A percentile compares a stretch with the other conserved stretches of the same genome.
phyloP scores from a whole-genome alignment of 1,140 invertebrate species.

The Drosophila chauvacae region DNA sequence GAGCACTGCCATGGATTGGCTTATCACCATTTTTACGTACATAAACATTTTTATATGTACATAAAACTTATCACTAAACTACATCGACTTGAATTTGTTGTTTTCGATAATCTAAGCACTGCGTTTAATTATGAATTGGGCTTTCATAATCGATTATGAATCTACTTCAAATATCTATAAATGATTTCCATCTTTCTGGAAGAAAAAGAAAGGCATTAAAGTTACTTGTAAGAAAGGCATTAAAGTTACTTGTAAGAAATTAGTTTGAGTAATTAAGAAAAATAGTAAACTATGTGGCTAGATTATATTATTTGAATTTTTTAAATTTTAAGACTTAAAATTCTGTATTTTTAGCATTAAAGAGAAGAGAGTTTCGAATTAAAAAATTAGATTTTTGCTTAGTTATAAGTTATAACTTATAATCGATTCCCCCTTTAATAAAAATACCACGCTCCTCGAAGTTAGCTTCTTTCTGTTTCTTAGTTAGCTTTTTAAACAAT shows the following conservation, averaged over 20 bases:
- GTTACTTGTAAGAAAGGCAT: too few species aligned
- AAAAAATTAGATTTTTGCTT: not conserved
- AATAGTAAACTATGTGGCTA: too few species aligned
- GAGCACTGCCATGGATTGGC: not conserved
- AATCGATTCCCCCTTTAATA: not conserved
- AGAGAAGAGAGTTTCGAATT: not conserved
- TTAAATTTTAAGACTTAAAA: too few species aligned
- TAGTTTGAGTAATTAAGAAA: too few species aligned
- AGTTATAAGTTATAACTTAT: too few species aligned
- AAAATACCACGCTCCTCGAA: not conserved
- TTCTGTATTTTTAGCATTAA: too few species aligned
- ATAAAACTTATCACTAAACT: not conserved
- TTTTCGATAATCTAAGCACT: not conserved
- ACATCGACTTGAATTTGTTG: not conserved
- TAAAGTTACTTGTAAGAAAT: too few species aligned
- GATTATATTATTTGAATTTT: too few species aligned
- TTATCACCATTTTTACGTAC: not conserved
- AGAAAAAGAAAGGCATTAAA: too few species aligned
- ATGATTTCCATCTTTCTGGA: too few species aligned
- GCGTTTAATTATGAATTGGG: not conserved
- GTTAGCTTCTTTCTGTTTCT: not conserved
- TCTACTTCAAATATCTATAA: too few species aligned
- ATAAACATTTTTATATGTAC: not conserved
- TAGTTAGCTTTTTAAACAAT: not conserved
- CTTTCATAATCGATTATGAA: too few species aligned